Evolutionary conservation across 2,888 invertebrate species (phyloP), one percentile per base, ranked within the genome.

Genomic region (Pandemis cinnamomeana): DNA sequence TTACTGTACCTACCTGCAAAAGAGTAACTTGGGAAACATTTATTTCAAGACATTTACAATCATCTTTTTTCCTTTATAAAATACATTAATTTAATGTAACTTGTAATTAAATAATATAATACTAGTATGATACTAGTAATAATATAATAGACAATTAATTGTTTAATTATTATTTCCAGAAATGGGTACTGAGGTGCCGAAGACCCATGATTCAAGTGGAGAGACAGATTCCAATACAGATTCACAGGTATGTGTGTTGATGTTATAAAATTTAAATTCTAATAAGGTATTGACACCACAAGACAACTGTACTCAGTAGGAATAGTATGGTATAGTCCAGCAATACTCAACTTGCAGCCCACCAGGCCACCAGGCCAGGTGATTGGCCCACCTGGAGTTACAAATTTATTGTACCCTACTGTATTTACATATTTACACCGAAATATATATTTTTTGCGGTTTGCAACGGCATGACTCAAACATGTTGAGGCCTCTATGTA

Each of bases 181-280:
- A 88, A 94, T 94, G 94, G 93, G 94, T 91, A 94, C 92, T 83
- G 93, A 94, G 89, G 87, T 92, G 87, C 92, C 94, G 83, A 93
- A 93, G 89, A 89, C 89, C 81, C 92, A 92, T 83, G 93, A 91
- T 87, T 92, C 94, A 83, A 93, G 94, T 89, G 92, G 94, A 82
- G 95, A 95, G 83, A 94, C 95, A 51, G 95, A 95, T 81, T 95
- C 95, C 73, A 95, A 96, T 81, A 95, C 95, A 80, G 95, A 95
- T 83, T 95, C 95, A 80, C 94, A 94, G 89, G 94, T 94, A 82
- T 78, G 87, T 86, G 75, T 53, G 44, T 51, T 62, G 58, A 44
- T 55, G 58, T 51, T 55, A 66, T 58, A 66, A 69, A 51, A 51
- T 51, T 51, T 13, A n/a, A 11, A n/a, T 51, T n/a, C 11, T n/a